phyloP scores from a whole-genome alignment of 1,140 invertebrate species.

The Lasaia peninsularis region DNA sequence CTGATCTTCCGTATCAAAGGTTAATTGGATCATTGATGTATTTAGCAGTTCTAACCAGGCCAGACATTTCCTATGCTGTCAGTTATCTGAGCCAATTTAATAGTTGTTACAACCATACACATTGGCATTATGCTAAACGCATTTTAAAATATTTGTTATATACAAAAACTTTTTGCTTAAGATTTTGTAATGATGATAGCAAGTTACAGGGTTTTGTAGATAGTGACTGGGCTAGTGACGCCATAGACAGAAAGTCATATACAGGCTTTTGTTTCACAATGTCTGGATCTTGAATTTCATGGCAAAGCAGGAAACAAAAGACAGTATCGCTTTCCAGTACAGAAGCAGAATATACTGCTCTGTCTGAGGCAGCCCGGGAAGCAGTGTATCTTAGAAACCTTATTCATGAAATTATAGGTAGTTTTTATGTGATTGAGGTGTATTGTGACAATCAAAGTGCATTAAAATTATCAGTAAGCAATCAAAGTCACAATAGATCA shows the following conservation, averaged over 20 bases:
- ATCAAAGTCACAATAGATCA: conserved; percentile 19
- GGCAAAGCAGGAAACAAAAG: conserved; percentile 17
- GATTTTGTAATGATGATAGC: conserved; percentile 15
- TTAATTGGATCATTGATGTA: no score
- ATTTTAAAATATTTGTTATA: conserved; percentile 24
- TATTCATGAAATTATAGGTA: conserved; percentile 16
- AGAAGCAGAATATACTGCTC: conserved; percentile 3
- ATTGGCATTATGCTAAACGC: no score
- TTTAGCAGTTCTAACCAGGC: no score
- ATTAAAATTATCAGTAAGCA: conserved; percentile 22
- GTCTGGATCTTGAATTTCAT: conserved; percentile 15
- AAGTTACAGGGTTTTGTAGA: conserved; percentile 28
- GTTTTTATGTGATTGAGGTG: conserved; percentile 13
- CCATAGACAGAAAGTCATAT: conserved; percentile 14
- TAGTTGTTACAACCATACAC: no score
- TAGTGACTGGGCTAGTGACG: conserved; percentile 43
- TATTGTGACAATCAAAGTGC: conserved; percentile 31
- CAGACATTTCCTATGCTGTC: no score
- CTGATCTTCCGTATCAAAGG: no score
- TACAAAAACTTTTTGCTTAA: conserved; percentile 24
- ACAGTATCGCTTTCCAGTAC: not conserved
- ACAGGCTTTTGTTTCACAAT: conserved; percentile 14
- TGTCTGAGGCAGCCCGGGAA: conserved; percentile 14
- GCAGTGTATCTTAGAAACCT: conserved; percentile 17
- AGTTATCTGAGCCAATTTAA: no score